These are phyloP conservation scores for Phenacoccus solenopsis DNA, from an alignment of 1,140 invertebrate species.

Conservation along the genomic window DNA sequence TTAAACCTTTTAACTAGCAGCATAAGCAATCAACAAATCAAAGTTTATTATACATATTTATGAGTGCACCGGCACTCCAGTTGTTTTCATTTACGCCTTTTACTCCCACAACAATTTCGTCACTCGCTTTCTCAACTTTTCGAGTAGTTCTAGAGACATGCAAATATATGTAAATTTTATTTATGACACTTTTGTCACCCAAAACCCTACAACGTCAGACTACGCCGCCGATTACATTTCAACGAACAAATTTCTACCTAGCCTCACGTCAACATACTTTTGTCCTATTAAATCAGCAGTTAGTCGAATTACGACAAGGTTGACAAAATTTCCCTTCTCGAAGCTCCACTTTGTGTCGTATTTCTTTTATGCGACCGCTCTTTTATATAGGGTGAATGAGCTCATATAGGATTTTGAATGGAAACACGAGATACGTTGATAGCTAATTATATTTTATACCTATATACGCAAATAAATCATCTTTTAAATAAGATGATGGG, in stretches of 20 bases:
- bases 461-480: no score
- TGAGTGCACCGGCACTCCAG: neutral
- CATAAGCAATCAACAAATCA: neutral
- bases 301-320: neutral
- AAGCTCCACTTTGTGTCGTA: no score
- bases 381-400: no score
- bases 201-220: neutral
- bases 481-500: no score
- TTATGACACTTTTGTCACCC: neutral
- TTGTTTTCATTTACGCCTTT: neutral
- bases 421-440: no score
- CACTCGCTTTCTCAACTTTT: neutral
- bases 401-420: no score
- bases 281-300: neutral
- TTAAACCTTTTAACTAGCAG: neutral
- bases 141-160: no score
- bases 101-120: neutral
- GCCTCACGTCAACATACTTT: neutral
- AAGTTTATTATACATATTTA: neutral
- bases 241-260: neutral
- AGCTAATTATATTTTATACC: no score
- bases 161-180: constrained; percentile 4
- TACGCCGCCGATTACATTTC: neutral
- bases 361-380: no score
- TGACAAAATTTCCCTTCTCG: neutral